A percentile compares a stretch with the other conserved stretches of the same genome.
Evolutionary conservation across 2,888 invertebrate genomes (phyloP).

Genomic region (Spicauda simplicius): DNA sequence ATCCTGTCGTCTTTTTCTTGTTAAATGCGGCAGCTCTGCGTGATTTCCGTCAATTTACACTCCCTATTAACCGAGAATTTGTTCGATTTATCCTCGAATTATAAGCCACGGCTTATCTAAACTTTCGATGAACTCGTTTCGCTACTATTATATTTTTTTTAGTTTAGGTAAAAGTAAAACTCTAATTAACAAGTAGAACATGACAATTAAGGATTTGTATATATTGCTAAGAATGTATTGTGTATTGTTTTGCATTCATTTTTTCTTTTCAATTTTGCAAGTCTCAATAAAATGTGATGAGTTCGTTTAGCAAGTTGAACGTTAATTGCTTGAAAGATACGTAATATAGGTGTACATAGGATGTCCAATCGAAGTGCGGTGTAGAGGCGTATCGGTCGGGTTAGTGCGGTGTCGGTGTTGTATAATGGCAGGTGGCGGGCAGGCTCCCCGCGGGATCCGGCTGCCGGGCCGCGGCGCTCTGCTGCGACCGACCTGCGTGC

Average conservation of each 20-base stretch:
- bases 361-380: conserved; percentile 25
- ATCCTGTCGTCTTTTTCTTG: conserved; percentile 76
- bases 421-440: conserved; percentile 44
- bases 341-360: conserved; percentile 23
- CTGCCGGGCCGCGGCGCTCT: conserved; percentile 38
- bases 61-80: conserved; percentile 24
- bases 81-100: not conserved
- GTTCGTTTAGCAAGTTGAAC: conserved; percentile 6
- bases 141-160: not conserved
- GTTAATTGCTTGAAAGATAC: conserved; percentile 10
- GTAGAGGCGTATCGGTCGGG: conserved; percentile 29
- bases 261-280: not conserved
- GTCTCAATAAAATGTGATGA: not conserved
- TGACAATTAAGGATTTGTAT: not conserved
- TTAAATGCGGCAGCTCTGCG: conserved; percentile 64
- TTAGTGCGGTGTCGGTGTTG: conserved; percentile 36
- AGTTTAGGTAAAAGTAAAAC: not conserved
- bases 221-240: not conserved
- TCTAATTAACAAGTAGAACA: not conserved
- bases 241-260: not conserved
- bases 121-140: not conserved
- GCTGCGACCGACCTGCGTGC: conserved; percentile 46
- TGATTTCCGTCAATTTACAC: conserved; percentile 52
- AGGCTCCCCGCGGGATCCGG: conserved; percentile 35
- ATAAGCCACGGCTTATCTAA: not conserved